Percentiles rank a stretch among this genome's conserved stretches.
Conservation (phyloP, 2,797 vertebrate genomes). For the Capromys pilorides region DNA sequence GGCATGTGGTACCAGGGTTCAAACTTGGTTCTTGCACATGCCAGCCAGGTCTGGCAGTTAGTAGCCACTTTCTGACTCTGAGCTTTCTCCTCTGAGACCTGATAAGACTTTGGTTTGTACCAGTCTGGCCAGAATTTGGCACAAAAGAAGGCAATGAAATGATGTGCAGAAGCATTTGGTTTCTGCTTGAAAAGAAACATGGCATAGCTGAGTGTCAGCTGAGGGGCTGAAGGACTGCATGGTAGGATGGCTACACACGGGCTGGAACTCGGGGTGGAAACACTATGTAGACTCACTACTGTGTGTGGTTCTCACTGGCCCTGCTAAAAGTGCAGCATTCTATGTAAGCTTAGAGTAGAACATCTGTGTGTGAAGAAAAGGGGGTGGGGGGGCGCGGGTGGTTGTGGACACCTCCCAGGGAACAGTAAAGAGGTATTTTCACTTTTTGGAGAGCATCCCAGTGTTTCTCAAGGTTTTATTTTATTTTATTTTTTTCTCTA, state of each 20-base stretch:
- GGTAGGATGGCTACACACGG: background rate
- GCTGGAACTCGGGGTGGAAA: too few species aligned
- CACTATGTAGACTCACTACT: background rate
- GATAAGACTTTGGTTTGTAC: background rate
- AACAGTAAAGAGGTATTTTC: background rate
- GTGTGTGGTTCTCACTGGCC: background rate
- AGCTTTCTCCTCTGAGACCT: background rate
- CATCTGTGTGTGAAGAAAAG: background rate
- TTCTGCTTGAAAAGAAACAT: background rate
- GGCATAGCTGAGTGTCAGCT: background rate
- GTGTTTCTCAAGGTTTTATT: background rate
- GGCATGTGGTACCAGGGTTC: too few species aligned
- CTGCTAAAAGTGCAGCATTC: accelerated
- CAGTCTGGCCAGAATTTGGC: background rate
- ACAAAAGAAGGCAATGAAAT: background rate
- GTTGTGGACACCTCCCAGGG: too few species aligned
- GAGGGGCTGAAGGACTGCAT: accelerated
- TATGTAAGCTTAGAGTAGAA: background rate
- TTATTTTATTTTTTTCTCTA: background rate
- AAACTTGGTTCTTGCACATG: too few species aligned
- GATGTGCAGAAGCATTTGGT: background rate
- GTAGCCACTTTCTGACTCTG: background rate
- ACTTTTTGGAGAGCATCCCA: background rate
- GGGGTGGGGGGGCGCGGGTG: too few species aligned
- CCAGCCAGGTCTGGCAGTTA: background rate